Percentiles rank a stretch among this genome's conserved stretches.
Evolutionary conservation across 2,797 vertebrate genomes (phyloP).

Genomic region (Enteromius trimaculatus): DNA sequence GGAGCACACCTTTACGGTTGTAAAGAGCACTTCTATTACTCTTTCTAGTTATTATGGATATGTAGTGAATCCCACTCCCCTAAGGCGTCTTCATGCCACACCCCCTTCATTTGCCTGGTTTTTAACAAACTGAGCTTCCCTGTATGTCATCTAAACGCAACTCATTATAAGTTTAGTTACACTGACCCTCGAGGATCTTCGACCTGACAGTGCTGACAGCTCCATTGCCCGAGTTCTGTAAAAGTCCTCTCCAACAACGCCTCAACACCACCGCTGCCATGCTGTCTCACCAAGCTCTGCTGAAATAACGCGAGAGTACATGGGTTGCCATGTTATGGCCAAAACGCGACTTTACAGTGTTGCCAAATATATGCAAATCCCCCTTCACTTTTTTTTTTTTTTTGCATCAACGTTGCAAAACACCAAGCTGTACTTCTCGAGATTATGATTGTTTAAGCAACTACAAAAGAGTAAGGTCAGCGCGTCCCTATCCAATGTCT

Average conservation of each 20-base stretch:
- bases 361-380: not conserved
- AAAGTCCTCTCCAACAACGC: slow-evolving; percentile 75
- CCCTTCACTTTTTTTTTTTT: not conserved
- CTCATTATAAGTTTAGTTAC: not conserved
- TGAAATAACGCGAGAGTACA: slow-evolving; percentile 66
- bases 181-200: slow-evolving; percentile 69
- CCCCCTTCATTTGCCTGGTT: slow-evolving; percentile 64
- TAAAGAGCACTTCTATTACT: not conserved
- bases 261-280: slow-evolving; percentile 78
- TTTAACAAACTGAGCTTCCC: not conserved
- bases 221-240: slow-evolving; percentile 68
- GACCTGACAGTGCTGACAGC: slow-evolving; percentile 60
- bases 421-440: no score
- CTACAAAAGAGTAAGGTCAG: not conserved
- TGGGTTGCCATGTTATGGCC: slow-evolving; percentile 43
- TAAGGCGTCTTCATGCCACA: slow-evolving; percentile 63
- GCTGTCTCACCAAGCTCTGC: slow-evolving; percentile 63
- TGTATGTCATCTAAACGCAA: not conserved
- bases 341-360: not conserved
- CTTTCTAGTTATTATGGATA: not conserved
- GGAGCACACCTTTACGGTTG: not conserved
- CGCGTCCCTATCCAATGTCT: not conserved
- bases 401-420: not conserved
- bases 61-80: not conserved
- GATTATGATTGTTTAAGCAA: not conserved